These are phyloP conservation scores for Xestia sexstrigata DNA, from an alignment of 2,888 invertebrate genomes.

Conservation along the genomic window DNA sequence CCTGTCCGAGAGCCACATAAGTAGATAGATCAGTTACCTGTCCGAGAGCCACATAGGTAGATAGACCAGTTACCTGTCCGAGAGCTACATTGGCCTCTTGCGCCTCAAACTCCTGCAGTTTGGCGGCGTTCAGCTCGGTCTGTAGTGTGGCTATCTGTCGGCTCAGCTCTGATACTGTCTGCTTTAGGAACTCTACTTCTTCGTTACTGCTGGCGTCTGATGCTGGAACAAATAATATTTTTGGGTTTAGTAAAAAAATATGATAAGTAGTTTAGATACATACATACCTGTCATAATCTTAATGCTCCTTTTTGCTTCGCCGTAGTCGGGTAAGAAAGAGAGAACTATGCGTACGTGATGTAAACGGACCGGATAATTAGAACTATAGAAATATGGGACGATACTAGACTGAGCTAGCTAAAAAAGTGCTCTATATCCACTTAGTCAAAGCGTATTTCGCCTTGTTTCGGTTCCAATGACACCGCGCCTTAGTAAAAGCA, in stretches of 20 bases:
- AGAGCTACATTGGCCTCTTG: conserved; percentile 91
- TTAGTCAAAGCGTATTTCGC: background rate
- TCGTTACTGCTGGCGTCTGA: conserved; percentile 90
- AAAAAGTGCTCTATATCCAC: background rate
- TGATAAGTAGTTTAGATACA: too few species aligned
- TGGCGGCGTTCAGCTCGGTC: conserved; percentile 92
- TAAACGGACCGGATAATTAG: background rate
- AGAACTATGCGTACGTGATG: background rate
- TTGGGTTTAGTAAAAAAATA: background rate
- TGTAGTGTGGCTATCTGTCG: conserved; percentile 92
- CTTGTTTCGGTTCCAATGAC: background rate
- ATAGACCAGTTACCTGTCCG: conserved; percentile 82
- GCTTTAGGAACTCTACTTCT: conserved; percentile 93
- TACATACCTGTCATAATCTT: too few species aligned
- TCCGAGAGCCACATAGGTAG: too few species aligned
- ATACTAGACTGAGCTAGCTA: too few species aligned
- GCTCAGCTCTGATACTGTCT: conserved; percentile 92
- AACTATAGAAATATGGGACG: too few species aligned
- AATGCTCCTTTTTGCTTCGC: too few species aligned
- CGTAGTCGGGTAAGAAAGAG: too few species aligned
- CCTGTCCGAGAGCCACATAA: too few species aligned
- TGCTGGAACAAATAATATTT: conserved; percentile 69
- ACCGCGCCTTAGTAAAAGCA: background rate
- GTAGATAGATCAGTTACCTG: too few species aligned
- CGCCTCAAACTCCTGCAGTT: conserved; percentile 93